Base-by-base conservation (phyloP, 1,140 invertebrate genomes). In the Eubasilissa regina region DNA sequence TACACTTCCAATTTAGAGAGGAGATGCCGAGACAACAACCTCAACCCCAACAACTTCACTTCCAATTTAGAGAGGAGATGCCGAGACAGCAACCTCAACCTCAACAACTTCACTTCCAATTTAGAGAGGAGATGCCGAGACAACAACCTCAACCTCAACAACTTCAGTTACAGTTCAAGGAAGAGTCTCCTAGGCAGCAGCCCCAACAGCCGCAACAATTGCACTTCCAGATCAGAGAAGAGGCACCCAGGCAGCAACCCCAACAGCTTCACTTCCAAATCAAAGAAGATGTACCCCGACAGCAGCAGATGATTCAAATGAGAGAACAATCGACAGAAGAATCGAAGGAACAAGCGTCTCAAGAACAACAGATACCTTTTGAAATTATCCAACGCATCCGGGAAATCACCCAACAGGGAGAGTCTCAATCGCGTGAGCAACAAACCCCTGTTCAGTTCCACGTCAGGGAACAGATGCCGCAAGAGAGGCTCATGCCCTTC, bases 171-270 rank as follows among this genome's bases (percentile, higher is more conserved):
- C 72, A 56, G 25, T 44, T 45, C 1, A 55, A 45, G 58, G 55
- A 56, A 15, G 17, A 58, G 47, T 13, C 35, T 15, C 70, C 70
- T 3, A 47, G 25, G 21, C 70, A 73, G 21, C 70, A 51, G 17
- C 51, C 25, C 51, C 70, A 35, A 6, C 70, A 21, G n/a, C 25
- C 25, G 1, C 25, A 35, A 35, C 25, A 35, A 35, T n/a, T n/a
- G n/a, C n/a, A n/a, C n/a, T 76, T 76, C 75, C 73, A 60, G 44
- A 48, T 64, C n/a, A 64, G 60, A 25, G 75, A 76, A 35, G 58
- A 76, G 66, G 60, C 48, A 51, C 15, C 60, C 19, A n/a, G n/a
- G n/a, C n/a, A 35, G 25, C 75, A 77, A 10, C 58, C 15, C 13
- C 58, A 77, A 43, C 19, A 43, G 7, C n/a, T 74, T 0, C 51